Evolutionary conservation across 2,797 vertebrate species (phyloP).

Genomic region (Aphelocoma californica): DNA sequence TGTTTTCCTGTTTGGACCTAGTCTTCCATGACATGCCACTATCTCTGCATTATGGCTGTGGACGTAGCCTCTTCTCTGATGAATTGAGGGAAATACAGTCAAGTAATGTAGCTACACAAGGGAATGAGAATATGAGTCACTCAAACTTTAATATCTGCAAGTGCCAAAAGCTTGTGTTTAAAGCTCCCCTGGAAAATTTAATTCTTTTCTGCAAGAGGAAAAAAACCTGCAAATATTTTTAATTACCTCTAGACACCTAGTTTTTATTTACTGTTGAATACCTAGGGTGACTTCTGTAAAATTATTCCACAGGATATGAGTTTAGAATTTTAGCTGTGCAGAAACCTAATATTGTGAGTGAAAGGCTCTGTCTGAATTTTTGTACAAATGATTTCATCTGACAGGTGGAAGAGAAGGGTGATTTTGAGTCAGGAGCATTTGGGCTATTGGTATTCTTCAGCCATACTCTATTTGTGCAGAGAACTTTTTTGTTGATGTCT

Average conservation of each 20-base stretch:
- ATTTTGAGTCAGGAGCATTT: not conserved
- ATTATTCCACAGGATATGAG: not conserved
- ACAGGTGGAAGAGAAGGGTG: not conserved
- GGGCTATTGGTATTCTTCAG: slow-evolving; percentile 3
- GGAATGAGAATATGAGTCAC: slow-evolving; percentile 33
- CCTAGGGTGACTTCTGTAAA: not conserved
- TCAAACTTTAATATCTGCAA: not conserved
- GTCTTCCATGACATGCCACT: not conserved
- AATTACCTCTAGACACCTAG: not conserved
- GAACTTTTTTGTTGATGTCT: not conserved
- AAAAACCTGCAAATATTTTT: not conserved
- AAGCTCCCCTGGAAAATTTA: not conserved
- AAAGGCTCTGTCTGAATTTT: not conserved
- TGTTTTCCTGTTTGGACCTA: slow-evolving; percentile 12
- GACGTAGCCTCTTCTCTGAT: slow-evolving; percentile 9
- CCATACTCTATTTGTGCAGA: not conserved
- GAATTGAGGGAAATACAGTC: slow-evolving; percentile 13
- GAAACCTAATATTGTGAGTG: not conserved
- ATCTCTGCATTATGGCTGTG: not conserved
- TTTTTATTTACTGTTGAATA: not conserved
- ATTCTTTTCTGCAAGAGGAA: not conserved
- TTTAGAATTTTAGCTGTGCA: not conserved
- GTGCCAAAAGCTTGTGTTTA: not conserved
- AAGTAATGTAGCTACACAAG: not conserved
- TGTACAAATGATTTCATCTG: not conserved